Percentiles rank a stretch among this genome's conserved stretches.
Evolutionary conservation across 2,113 vertebrate genomes (phyloP).

Genomic region (Seriola quinqueradiata): DNA sequence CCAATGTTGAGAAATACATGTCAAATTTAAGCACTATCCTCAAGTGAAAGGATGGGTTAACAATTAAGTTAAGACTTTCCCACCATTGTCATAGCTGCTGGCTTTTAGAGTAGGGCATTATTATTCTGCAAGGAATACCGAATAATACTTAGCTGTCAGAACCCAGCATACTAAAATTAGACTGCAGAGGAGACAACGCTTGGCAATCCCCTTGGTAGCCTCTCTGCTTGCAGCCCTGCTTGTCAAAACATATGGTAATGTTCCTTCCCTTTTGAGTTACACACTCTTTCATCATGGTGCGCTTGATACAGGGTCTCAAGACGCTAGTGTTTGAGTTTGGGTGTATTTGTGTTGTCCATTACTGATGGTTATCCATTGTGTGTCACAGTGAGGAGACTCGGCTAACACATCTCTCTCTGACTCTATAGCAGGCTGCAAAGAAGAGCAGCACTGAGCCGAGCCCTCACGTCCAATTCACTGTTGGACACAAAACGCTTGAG

Average conservation of each 20-base stretch:
- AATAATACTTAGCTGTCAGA: constrained; percentile 62
- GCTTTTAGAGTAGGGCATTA: constrained; percentile 36
- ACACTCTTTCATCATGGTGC: constrained; percentile 28
- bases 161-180: constrained; percentile 68
- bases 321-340: constrained; percentile 30
- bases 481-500: constrained; percentile 92
- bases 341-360: constrained; percentile 17
- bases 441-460: constrained; percentile 94
- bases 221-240: constrained; percentile 70
- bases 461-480: constrained; percentile 91
- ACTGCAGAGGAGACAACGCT: constrained; percentile 59
- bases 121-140: constrained; percentile 52
- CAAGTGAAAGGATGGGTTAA: constrained; percentile 23
- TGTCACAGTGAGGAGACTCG: background rate
- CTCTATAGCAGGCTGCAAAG: constrained; percentile 88
- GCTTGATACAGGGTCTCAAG: constrained; percentile 19
- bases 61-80: constrained; percentile 9
- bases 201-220: constrained; percentile 51
- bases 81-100: background rate
- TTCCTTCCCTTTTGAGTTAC: constrained; percentile 13
- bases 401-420: constrained; percentile 45
- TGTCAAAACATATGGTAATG: constrained; percentile 47
- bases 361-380: background rate
- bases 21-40: constrained; percentile 18
- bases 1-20: constrained; percentile 13